Base-by-base conservation (phyloP, 30 jellyfish, hydroid and myxozoan genomes). In the Aurelia sp. region DNA sequence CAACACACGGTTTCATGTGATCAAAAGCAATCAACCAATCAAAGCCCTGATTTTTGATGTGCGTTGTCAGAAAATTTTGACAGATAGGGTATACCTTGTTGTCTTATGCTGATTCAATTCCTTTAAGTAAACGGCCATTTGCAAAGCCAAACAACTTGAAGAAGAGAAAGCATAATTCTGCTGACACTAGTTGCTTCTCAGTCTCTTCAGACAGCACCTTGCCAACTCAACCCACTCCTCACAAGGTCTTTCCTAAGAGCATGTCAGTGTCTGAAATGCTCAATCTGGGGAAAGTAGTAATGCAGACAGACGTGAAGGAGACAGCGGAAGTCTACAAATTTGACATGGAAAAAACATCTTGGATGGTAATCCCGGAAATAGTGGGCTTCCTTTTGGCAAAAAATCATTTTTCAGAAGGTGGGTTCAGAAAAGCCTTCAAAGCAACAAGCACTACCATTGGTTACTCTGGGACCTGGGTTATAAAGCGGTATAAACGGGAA, bases 401-500 rank as follows among this genome's bases (percentile, higher is more conserved):
- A 18, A 59, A 9, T 59, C 69, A 38, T 38, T 38, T 38, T 38
- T 38, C 50, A 38, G 50, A 38, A 38, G 88, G 88, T 11, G 88
- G 78, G 40, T 77, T 77, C 78, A 51, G 88, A 50, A 38, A 77
- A 17, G 88, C 50, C 35, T 61, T 12, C 50, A 77, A 77, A 53
- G 88, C 88, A 38, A 35, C 21, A 16, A 27, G 35, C 18, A 5
- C 50, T 38, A 38, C 50, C 50, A 38, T 38, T 38, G 50, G 50
- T 38, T 38, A 38, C 9, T 38, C 50, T 38, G 50, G 50, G 50
- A 38, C 50, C 50, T 38, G 50, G 50, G 50, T 38, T 5, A 38
- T 38, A 38, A 38, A 38, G 50, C 50, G 9, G 50, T 38, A 38
- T 38, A 38, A 38, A 38, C 9, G 9, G 9, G 50, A 38, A 38